Evolutionary conservation across 2,797 vertebrate species (phyloP).

Genomic region (Sitta carolinensis): DNA sequence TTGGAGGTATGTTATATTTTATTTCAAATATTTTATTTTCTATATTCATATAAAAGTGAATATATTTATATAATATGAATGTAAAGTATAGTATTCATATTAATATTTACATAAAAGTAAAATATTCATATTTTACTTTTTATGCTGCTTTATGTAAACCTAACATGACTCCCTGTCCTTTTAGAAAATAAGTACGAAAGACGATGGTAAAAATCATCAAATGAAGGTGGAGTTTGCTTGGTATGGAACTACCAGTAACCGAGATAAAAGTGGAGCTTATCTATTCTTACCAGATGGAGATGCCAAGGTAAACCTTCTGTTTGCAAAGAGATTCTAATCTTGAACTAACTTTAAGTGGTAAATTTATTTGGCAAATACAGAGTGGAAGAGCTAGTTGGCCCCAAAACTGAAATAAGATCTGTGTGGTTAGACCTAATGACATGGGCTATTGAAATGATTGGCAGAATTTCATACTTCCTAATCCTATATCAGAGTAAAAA

Average conservation of each 20-base stretch:
- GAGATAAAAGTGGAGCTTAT: constrained; percentile 93
- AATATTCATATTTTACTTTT: background rate
- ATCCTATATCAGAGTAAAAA: background rate
- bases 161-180: background rate
- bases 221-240: constrained; percentile 86
- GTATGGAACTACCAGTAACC: constrained; percentile 86
- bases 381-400: background rate
- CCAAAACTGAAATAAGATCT: background rate
- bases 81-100: too few relatives aligned
- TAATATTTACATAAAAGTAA: too few relatives aligned
- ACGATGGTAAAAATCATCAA: constrained; percentile 74
- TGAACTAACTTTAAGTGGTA: background rate
- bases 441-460: background rate
- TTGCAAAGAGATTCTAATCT: background rate
- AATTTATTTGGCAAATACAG: background rate
- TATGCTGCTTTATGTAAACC: background rate
- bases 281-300: constrained; percentile 90
- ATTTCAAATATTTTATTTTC: background rate
- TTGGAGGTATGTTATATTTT: constrained; percentile 80
- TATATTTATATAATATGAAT: too few relatives aligned
- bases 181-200: constrained; percentile 81
- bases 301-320: constrained; percentile 78
- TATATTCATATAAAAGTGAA: too few relatives aligned
- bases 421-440: background rate
- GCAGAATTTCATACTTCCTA: background rate